Conservation (phyloP, 2,888 invertebrate genomes). For the Horisme vitalbata region DNA sequence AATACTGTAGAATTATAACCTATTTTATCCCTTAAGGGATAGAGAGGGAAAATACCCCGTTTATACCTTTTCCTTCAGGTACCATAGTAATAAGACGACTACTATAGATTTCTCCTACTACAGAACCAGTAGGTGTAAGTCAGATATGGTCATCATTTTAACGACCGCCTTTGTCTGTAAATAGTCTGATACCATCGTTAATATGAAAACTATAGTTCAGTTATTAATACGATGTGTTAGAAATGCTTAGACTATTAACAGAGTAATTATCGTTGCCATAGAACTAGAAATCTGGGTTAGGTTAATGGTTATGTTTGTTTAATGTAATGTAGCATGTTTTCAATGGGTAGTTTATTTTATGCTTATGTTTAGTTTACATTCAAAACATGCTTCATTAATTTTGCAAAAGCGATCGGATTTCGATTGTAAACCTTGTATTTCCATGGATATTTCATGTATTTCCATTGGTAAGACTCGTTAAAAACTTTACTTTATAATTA, state of each 20-base stretch:
- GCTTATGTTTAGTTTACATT: slow-evolving; percentile 2
- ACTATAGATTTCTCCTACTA: slow-evolving; percentile 38
- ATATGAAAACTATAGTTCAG: slow-evolving; percentile 39
- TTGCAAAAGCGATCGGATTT: slow-evolving; percentile 47
- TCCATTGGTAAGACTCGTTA: slow-evolving; percentile 64
- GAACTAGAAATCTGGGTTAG: slow-evolving; percentile 47
- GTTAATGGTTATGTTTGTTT: slow-evolving; percentile 35
- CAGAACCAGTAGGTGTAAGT: slow-evolving; percentile 33
- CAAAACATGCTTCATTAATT: slow-evolving; percentile 11
- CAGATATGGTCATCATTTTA: slow-evolving; percentile 37
- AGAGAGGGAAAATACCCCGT: too few species aligned
- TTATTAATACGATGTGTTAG: slow-evolving; percentile 32
- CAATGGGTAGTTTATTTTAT: slow-evolving; percentile 7
- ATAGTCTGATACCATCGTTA: slow-evolving; percentile 48
- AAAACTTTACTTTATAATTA: too few species aligned
- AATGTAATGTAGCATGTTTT: slow-evolving; percentile 18
- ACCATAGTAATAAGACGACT: too few species aligned
- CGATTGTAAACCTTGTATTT: slow-evolving; percentile 57
- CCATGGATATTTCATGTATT: slow-evolving; percentile 4
- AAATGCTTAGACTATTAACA: slow-evolving; percentile 44
- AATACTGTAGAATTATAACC: too few species aligned
- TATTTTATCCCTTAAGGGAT: too few species aligned
- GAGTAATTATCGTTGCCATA: slow-evolving; percentile 62
- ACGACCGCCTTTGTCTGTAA: slow-evolving; percentile 43
- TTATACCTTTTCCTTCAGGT: too few species aligned